Percentiles rank a stretch among this genome's conserved stretches.
phyloP scores from a whole-genome alignment of 2,888 invertebrate species.

The Cenopis cana region DNA sequence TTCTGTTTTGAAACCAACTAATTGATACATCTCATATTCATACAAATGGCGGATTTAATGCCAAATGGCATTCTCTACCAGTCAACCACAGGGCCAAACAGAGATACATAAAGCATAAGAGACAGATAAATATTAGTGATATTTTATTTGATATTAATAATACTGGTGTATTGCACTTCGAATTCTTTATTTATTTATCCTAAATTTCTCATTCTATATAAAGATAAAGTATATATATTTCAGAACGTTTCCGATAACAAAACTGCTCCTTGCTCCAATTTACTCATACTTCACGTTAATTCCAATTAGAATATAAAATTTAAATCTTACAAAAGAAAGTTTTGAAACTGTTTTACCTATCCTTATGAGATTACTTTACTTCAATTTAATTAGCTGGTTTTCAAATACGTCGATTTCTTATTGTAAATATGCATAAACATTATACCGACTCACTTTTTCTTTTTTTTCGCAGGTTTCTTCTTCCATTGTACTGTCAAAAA shows the following conservation, averaged over 20 bases:
- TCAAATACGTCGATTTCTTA: background rate
- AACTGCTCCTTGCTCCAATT: background rate
- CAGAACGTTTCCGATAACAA: background rate
- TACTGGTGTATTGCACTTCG: too few relatives aligned
- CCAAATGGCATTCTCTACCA: too few relatives aligned
- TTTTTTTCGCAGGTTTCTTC: slow-evolving; percentile 16
- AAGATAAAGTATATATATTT: background rate
- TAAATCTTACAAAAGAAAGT: background rate
- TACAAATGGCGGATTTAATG: too few relatives aligned
- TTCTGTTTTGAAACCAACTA: slow-evolving; percentile 13
- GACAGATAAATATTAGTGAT: too few relatives aligned
- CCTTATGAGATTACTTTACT: background rate
- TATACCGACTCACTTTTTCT: background rate
- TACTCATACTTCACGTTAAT: background rate
- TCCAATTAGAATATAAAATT: background rate
- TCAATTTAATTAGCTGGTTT: background rate
- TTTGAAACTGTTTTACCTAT: background rate
- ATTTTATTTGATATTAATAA: too few relatives aligned
- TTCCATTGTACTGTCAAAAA: slow-evolving; percentile 31
- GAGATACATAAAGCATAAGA: too few relatives aligned
- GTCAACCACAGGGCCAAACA: too few relatives aligned
- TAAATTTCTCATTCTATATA: too few relatives aligned
- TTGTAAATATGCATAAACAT: background rate
- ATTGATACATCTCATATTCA: background rate
- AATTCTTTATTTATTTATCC: too few relatives aligned